Evolutionary conservation across 2,113 vertebrate genomes (phyloP).

Genomic region (Indicator maculatus): DNA sequence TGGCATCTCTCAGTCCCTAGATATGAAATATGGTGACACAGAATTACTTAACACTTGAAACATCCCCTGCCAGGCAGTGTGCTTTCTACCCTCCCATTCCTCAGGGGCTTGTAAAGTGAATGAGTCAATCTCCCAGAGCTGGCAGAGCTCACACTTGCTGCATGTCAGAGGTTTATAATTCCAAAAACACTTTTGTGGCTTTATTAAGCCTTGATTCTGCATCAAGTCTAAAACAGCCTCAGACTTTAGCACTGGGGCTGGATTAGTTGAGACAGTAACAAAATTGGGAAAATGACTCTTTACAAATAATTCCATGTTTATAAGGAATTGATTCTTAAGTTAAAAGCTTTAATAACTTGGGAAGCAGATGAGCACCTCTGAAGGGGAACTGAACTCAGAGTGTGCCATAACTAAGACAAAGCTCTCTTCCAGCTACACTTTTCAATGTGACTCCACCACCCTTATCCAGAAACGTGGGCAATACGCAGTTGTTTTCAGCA

Average conservation of each 20-base stretch:
- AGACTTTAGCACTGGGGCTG: background rate
- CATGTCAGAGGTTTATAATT: conserved; percentile 53
- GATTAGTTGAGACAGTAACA: background rate
- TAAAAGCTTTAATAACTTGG: background rate
- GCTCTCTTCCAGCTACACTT: background rate
- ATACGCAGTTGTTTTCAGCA: background rate
- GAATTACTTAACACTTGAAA: conserved; percentile 79
- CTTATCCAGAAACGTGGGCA: background rate
- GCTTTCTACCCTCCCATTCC: conserved; percentile 73
- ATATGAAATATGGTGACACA: conserved; percentile 74
- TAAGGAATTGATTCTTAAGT: background rate
- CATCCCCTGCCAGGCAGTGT: conserved; percentile 70
- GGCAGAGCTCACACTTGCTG: conserved; percentile 52
- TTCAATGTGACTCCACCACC: background rate
- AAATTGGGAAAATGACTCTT: background rate
- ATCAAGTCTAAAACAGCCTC: background rate
- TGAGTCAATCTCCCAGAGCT: conserved; percentile 71
- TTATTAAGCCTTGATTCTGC: background rate
- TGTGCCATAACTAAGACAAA: background rate
- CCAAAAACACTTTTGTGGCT: conserved; percentile 13
- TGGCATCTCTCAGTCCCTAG: conserved; percentile 39
- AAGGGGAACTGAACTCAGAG: background rate
- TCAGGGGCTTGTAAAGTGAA: conserved; percentile 66
- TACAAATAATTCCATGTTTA: background rate
- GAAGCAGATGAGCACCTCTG: background rate